phyloP scores from a whole-genome alignment of 2,888 invertebrate genomes.

The Euplagia quadripunctaria region DNA sequence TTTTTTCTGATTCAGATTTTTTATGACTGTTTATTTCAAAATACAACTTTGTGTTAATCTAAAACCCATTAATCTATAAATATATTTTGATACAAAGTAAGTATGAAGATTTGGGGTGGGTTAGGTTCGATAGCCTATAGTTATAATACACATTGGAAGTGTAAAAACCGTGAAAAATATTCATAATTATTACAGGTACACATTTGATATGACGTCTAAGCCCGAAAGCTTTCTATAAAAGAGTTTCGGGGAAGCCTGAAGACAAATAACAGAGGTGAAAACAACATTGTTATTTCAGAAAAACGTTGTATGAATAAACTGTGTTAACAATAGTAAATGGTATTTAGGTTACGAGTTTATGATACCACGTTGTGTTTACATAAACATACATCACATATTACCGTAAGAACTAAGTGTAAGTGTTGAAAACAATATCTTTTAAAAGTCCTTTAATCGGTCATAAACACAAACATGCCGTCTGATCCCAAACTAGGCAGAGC shows the following conservation, averaged over 20 bases:
- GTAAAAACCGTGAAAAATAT: not conserved
- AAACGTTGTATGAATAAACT: not conserved
- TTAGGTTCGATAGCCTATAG: no score
- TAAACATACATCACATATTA: conserved; percentile 18
- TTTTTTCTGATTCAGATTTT: no score
- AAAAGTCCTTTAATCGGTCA: not conserved
- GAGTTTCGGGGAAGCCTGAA: not conserved
- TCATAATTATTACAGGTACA: not conserved
- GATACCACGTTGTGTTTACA: conserved; percentile 9
- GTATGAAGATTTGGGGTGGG: no score
- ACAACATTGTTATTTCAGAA: not conserved
- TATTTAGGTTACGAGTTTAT: conserved; percentile 10
- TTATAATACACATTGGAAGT: not conserved
- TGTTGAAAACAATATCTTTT: not conserved
- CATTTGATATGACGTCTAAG: not conserved
- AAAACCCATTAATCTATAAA: no score
- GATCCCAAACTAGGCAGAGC: no score
- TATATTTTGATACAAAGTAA: no score
- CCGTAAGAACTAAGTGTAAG: conserved; percentile 11
- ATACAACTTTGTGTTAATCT: no score
- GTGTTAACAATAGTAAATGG: conserved; percentile 7
- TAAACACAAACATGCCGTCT: no score
- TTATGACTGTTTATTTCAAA: no score
- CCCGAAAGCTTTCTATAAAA: not conserved
- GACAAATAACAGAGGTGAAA: not conserved